These are phyloP conservation scores for Brachionus calyciflorus DNA, from an alignment of 1,140 invertebrate genomes.

Conservation along the genomic window DNA sequence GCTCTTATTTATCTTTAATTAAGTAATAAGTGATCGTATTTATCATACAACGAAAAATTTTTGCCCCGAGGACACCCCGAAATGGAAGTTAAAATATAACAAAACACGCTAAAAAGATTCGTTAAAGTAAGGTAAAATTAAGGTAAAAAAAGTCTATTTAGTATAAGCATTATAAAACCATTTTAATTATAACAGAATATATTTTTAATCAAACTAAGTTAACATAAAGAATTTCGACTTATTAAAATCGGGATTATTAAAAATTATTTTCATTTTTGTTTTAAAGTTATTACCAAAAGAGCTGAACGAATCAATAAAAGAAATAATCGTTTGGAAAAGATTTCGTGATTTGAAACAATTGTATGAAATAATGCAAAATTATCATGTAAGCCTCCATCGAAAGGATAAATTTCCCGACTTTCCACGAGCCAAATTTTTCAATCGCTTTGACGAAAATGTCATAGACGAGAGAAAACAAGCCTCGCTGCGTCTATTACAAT, in stretches of 20 bases:
- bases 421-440: conserved; percentile 28
- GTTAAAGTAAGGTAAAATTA: too few relatives aligned
- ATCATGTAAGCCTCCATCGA: conserved; percentile 26
- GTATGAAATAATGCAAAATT: conserved; percentile 4
- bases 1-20: too few relatives aligned
- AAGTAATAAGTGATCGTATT: too few relatives aligned
- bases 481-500: conserved; percentile 4
- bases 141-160: too few relatives aligned
- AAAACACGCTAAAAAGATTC: too few relatives aligned
- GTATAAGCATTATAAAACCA: too few relatives aligned
- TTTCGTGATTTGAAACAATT: conserved; percentile 32
- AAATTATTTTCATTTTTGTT: not conserved
- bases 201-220: too few relatives aligned
- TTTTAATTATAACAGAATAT: too few relatives aligned
- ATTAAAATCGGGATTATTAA: not conserved
- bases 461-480: not conserved
- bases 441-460: conserved; percentile 23
- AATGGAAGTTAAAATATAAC: too few relatives aligned
- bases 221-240: too few relatives aligned
- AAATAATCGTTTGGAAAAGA: conserved; percentile 33
- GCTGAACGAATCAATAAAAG: conserved; percentile 35
- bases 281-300: conserved; percentile 29
- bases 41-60: too few relatives aligned
- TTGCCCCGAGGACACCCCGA: too few relatives aligned
- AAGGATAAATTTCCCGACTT: conserved; percentile 45